Conservation (phyloP, 2,888 invertebrate genomes). For the Cantharis flavilabris region DNA sequence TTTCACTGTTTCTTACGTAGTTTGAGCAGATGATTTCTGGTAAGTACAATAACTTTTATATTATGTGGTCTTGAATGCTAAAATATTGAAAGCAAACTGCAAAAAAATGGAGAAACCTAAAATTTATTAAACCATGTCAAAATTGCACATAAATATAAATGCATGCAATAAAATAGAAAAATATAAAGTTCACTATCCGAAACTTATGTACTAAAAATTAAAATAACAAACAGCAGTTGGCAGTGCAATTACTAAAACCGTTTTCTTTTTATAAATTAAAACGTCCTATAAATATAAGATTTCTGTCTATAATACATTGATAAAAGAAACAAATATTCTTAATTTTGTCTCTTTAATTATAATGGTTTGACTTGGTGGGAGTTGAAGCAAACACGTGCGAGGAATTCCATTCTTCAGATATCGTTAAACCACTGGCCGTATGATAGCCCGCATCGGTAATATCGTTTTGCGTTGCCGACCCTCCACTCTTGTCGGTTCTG, state of each 20-base stretch:
- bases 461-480: constrained; percentile 28
- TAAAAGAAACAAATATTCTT: not conserved
- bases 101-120: not conserved
- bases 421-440: constrained; percentile 40
- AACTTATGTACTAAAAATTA: not conserved
- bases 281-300: not conserved
- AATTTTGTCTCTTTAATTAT: not conserved
- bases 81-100: too few relatives aligned
- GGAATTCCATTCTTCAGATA: constrained; percentile 38
- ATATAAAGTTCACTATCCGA: not conserved
- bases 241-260: not conserved
- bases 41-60: too few relatives aligned
- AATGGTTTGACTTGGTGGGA: constrained; percentile 42
- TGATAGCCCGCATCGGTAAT: constrained; percentile 48
- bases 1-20: too few relatives aligned
- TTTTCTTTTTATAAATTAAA: not conserved
- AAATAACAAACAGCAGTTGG: not conserved
- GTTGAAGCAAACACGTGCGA: constrained; percentile 49
- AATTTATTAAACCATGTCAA: not conserved
- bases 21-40: too few relatives aligned
- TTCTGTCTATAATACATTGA: not conserved
- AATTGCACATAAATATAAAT: not conserved
- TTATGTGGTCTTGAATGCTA: too few relatives aligned
- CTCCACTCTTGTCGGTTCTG: not conserved
- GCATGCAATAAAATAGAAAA: not conserved